Evolutionary conservation across 2,113 vertebrate genomes (phyloP).

Genomic region (Bubalus kerabau): DNA sequence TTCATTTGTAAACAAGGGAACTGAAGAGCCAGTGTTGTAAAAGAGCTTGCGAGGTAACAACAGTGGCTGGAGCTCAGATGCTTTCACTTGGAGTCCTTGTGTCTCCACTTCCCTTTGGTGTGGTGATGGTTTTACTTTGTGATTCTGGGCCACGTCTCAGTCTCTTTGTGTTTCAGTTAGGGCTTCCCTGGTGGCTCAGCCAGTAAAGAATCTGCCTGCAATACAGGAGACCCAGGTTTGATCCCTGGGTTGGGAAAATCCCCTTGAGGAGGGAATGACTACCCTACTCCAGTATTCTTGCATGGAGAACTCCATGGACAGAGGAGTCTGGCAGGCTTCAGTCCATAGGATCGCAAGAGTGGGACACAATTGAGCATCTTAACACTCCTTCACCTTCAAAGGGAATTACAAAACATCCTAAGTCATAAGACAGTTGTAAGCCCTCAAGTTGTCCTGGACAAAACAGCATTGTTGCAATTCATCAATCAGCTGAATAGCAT

Average conservation of each 20-base stretch:
- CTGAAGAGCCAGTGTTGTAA: neutral
- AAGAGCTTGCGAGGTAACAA: neutral
- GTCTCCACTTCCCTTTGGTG: neutral
- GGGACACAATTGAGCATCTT: neutral
- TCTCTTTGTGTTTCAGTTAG: conserved; percentile 22
- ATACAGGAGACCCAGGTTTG: neutral
- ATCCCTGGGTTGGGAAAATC: neutral
- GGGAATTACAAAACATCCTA: neutral
- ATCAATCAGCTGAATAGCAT: conserved; percentile 71
- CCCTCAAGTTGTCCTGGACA: conserved; percentile 44
- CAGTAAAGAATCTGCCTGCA: neutral
- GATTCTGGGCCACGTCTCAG: neutral
- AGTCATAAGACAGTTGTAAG: conserved; percentile 15
- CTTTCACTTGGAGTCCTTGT: neutral
- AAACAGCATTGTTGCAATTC: conserved; percentile 61
- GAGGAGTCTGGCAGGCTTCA: neutral
- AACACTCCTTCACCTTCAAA: neutral
- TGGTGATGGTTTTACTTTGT: neutral
- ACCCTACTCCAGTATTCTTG: neutral
- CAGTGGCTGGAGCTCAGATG: neutral
- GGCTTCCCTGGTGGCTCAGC: neutral
- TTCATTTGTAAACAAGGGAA: neutral
- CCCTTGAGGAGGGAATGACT: neutral
- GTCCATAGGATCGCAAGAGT: neutral
- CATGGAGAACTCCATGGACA: neutral